phyloP scores from a whole-genome alignment of 2,113 vertebrate genomes.

The Pedetes capensis region DNA sequence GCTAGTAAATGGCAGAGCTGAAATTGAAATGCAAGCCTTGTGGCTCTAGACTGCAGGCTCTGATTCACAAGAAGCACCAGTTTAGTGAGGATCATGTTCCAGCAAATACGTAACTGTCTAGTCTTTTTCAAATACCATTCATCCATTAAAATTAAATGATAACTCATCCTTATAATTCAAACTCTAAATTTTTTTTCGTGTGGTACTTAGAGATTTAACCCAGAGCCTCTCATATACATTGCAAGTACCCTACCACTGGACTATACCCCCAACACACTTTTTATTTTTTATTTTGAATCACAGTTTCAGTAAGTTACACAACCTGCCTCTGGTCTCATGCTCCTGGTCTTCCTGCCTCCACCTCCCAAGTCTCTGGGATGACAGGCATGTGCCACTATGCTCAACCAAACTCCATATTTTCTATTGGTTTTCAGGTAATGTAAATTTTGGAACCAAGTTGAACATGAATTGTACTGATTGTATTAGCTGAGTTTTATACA shows the following conservation, averaged over 20 bases:
- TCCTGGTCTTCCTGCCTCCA: too few relatives aligned
- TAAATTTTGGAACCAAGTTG: not conserved
- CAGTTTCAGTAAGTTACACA: too few relatives aligned
- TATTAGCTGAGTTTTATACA: slow-evolving; percentile 25
- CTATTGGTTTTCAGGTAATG: not conserved
- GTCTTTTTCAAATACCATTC: not conserved
- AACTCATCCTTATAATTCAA: slow-evolving; percentile 18
- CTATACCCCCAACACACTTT: too few relatives aligned
- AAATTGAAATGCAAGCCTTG: not conserved
- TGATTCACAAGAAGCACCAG: not conserved
- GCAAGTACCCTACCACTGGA: too few relatives aligned
- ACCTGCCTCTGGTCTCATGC: too few relatives aligned
- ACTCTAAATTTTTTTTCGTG: too few relatives aligned
- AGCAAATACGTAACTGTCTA: not conserved
- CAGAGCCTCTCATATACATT: too few relatives aligned
- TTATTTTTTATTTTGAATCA: too few relatives aligned
- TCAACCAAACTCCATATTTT: not conserved
- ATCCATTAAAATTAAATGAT: not conserved
- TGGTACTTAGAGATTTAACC: too few relatives aligned
- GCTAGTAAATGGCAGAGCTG: not conserved
- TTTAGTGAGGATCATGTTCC: not conserved
- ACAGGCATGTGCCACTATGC: too few relatives aligned
- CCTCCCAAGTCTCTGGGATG: too few relatives aligned
- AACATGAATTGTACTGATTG: slow-evolving; percentile 7
- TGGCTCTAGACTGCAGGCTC: not conserved